Conservation (phyloP, 1,140 invertebrate species). For the Cydia fagiglandana region DNA sequence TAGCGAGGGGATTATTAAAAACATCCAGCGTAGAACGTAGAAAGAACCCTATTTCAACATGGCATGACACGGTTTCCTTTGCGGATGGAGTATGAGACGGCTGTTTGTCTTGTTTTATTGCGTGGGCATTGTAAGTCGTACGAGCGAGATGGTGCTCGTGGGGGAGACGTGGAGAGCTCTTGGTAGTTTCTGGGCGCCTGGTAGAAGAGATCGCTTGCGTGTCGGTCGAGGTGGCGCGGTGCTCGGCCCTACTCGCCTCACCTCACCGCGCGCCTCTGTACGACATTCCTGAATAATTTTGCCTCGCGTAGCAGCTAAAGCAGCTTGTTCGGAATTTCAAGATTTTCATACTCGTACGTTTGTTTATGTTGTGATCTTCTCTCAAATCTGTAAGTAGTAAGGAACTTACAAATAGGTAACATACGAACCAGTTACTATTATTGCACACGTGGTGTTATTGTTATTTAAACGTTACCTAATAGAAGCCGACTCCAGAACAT, state of each 20-base stretch:
- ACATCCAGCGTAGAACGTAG: conserved; percentile 34
- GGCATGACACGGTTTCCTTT: conserved; percentile 36
- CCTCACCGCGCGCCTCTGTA: conserved; percentile 34
- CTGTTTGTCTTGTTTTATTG: conserved; percentile 45
- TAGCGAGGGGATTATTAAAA: conserved; percentile 49
- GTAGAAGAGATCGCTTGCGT: conserved; percentile 73
- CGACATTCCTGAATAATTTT: conserved; percentile 29
- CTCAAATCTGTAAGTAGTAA: not conserved
- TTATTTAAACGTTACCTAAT: too few relatives aligned
- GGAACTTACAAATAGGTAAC: not conserved
- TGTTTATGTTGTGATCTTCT: not conserved
- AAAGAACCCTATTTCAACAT: conserved; percentile 43
- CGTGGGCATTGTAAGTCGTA: conserved; percentile 47
- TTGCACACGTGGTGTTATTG: too few relatives aligned
- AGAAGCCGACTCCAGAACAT: too few relatives aligned
- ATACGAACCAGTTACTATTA: too few relatives aligned
- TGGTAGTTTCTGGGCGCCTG: conserved; percentile 55
- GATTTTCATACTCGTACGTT: not conserved
- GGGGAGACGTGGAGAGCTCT: conserved; percentile 45
- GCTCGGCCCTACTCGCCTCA: conserved; percentile 41
- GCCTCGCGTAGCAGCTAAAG: conserved; percentile 2
- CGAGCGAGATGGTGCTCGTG: conserved; percentile 47
- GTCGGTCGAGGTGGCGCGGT: conserved; percentile 74
- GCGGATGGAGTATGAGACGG: conserved; percentile 36
- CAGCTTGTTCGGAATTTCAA: conserved; percentile 1